Conservation (phyloP, 2,797 vertebrate species). For the Falco biarmicus region DNA sequence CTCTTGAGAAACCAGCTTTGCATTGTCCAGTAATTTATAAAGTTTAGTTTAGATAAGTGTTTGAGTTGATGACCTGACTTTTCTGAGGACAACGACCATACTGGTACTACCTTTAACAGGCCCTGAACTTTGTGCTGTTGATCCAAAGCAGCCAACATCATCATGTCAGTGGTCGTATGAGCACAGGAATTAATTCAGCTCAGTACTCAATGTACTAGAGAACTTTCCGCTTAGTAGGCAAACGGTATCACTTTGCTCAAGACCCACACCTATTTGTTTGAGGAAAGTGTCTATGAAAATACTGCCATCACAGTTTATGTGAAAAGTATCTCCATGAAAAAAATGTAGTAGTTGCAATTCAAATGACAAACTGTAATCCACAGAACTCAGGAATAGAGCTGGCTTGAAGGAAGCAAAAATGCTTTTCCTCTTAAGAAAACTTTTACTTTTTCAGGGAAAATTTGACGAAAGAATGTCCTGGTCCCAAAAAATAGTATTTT, state of each 20-base stretch:
- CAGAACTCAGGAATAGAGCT: not conserved
- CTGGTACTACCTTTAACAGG: not conserved
- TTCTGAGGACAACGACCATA: not conserved
- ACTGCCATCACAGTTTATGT: not conserved
- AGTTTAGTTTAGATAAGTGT: not conserved
- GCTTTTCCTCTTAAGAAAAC: not conserved
- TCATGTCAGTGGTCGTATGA: not conserved
- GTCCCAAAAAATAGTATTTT: not conserved
- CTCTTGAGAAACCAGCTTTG: not conserved
- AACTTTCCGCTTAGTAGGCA: not conserved
- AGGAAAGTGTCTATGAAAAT: not conserved
- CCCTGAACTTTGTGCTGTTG: conserved; percentile 11
- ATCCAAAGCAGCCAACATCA: not conserved
- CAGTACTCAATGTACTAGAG: not conserved
- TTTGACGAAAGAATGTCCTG: not conserved
- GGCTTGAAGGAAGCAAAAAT: not conserved
- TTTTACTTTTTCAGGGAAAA: not conserved
- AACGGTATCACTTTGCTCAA: not conserved
- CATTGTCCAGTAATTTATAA: not conserved
- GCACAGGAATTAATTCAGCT: not conserved
- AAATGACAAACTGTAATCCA: not conserved
- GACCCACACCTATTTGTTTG: not conserved
- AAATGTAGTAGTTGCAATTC: not conserved
- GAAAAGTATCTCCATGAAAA: not conserved
- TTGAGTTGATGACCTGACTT: not conserved